Base-by-base conservation (phyloP, 2,888 invertebrate genomes). In the Tinea semifulvella region DNA sequence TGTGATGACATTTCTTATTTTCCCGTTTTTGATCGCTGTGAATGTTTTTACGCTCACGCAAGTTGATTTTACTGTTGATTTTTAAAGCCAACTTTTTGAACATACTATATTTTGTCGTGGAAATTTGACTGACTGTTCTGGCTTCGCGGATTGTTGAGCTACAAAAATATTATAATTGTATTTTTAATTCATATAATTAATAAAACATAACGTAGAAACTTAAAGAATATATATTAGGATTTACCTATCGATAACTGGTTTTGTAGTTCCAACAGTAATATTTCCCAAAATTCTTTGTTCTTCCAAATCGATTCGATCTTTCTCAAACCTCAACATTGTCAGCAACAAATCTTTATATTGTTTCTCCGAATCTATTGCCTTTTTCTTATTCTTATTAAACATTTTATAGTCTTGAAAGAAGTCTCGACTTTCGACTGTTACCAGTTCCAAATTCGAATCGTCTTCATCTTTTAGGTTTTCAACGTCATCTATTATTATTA, bases 1-100 rank as follows among this genome's bases (percentile, higher is more conserved):
- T 20, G 8, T 22, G 13, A 6, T 13, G 22, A 22, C 40, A 40
- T 13, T 40, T 40, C 40, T 38, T 38, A 10, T 40, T 40, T 10
- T n/a, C n/a, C n/a, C n/a, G n/a, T n/a, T n/a, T n/a, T n/a, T n/a
- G n/a, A n/a, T n/a, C n/a, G n/a, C n/a, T n/a, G n/a, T n/a, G n/a
- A n/a, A n/a, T n/a, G n/a, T n/a, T n/a, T n/a, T n/a, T n/a, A n/a
- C n/a, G n/a, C n/a, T n/a, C n/a, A n/a, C n/a, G n/a, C n/a, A n/a
- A n/a, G n/a, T n/a, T n/a, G n/a, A n/a, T n/a, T n/a, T n/a, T n/a
- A n/a, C n/a, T n/a, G n/a, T n/a, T n/a, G n/a, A n/a, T n/a, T n/a
- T n/a, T n/a, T n/a, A n/a, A n/a, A n/a, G n/a, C 25, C 8, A 22
- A 22, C 8, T 7, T 22, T 22, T 22, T 22, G 25, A 22, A 22